phyloP scores from a whole-genome alignment of 2,797 vertebrate species.

The Chelonia mydas region DNA sequence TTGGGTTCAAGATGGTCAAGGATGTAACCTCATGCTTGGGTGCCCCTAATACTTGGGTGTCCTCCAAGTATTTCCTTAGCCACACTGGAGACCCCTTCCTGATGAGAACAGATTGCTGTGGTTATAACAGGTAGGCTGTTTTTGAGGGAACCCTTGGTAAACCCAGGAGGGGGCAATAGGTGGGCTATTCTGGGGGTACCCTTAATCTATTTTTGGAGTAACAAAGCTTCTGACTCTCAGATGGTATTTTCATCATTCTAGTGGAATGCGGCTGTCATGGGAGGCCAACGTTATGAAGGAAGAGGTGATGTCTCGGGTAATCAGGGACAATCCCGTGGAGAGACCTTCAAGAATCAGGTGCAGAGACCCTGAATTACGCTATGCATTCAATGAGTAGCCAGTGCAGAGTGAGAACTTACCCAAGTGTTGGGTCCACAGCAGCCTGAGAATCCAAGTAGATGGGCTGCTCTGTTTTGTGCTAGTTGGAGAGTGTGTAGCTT shows the following conservation, averaged over 20 bases:
- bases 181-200: too few relatives aligned
- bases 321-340: background rate
- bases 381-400: background rate
- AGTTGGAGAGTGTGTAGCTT: background rate
- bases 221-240: background rate
- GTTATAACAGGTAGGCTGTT: too few relatives aligned
- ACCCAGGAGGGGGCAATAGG: too few relatives aligned
- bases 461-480: accelerated
- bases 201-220: background rate
- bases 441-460: background rate
- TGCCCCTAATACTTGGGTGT: too few relatives aligned
- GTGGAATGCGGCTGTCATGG: background rate
- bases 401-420: background rate
- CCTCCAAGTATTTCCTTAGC: too few relatives aligned
- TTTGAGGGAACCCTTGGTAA: too few relatives aligned
- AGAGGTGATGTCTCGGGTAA: constrained; percentile 42
- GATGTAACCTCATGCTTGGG: too few relatives aligned
- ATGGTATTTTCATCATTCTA: constrained; percentile 61
- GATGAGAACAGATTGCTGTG: too few relatives aligned
- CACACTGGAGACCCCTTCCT: too few relatives aligned
- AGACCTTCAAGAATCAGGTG: constrained; percentile 4
- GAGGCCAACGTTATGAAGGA: background rate
- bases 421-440: background rate
- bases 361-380: background rate
- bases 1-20: too few relatives aligned